A percentile compares a stretch with the other conserved stretches of the same genome.
phyloP scores from a whole-genome alignment of 2,797 vertebrate genomes.

The Babyrousa celebensis region DNA sequence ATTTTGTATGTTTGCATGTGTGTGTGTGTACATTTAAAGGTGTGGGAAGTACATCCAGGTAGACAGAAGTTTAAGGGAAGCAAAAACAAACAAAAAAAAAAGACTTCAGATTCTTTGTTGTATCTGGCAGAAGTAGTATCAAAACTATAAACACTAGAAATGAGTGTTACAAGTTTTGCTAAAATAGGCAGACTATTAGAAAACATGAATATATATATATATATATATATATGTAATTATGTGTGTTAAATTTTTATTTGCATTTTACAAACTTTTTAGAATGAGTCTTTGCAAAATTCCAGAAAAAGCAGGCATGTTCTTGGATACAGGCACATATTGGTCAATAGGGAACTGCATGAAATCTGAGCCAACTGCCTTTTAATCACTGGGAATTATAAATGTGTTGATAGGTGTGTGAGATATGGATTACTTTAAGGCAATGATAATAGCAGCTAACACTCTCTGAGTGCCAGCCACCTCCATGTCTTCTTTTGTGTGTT shows the following conservation, averaged over 20 bases:
- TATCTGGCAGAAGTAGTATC: background rate
- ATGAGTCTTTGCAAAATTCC: background rate
- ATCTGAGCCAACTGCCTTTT: background rate
- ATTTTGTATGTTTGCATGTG: background rate
- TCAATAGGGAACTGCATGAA: background rate
- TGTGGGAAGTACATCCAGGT: background rate
- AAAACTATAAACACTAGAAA: constrained; percentile 5
- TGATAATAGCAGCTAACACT: background rate
- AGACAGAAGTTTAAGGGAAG: background rate
- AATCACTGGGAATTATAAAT: background rate
- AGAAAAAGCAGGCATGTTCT: background rate
- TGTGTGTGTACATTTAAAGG: background rate
- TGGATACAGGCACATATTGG: background rate
- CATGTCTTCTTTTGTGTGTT: background rate
- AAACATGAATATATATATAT: background rate
- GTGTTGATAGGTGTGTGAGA: background rate
- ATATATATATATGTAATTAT: background rate
- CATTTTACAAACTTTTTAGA: background rate
- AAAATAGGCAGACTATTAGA: background rate
- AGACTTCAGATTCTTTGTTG: background rate
- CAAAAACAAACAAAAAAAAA: background rate
- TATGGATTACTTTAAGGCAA: background rate
- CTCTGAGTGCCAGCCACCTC: background rate
- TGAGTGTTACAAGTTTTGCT: background rate
- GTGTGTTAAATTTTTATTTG: background rate